These are phyloP conservation scores for Amyelois transitella DNA, from an alignment of 1,140 invertebrate genomes.

Conservation along the genomic window DNA sequence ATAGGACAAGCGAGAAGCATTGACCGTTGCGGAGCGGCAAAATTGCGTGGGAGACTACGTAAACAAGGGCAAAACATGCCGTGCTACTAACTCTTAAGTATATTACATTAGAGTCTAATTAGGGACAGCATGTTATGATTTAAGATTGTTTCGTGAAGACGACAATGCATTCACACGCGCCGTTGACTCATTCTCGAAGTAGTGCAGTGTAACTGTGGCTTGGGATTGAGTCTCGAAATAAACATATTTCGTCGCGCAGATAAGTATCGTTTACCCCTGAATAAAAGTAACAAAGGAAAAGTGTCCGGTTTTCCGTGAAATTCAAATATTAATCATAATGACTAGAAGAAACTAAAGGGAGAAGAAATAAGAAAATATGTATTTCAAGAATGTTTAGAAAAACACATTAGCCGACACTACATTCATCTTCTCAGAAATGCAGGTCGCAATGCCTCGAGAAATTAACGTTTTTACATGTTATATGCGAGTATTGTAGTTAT, in stretches of 20 bases:
- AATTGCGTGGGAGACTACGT: constrained; percentile 25
- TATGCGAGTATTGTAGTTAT: no score
- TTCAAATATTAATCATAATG: no score
- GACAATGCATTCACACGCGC: constrained; percentile 53
- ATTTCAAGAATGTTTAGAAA: no score
- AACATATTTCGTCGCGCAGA: background rate
- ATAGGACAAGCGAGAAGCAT: constrained; percentile 22
- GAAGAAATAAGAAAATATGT: no score
- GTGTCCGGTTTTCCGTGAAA: no score
- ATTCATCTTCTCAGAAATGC: background rate
- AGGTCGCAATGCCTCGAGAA: background rate
- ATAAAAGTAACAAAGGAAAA: no score
- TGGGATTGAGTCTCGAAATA: constrained; percentile 19
- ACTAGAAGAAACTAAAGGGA: no score
- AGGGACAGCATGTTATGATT: background rate
- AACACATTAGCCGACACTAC: no score
- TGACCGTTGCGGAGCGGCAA: constrained; percentile 37
- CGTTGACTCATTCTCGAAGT: constrained; percentile 43
- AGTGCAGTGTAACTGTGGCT: constrained; percentile 56
- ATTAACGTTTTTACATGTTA: no score
- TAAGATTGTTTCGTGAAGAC: constrained; percentile 18
- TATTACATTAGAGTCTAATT: constrained; percentile 15
- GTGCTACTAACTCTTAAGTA: constrained; percentile 12
- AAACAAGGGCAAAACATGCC: background rate
- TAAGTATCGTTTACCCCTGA: no score